Evolutionary conservation across 1,140 invertebrate species (phyloP).

Genomic region (Tenebrio molitor): DNA sequence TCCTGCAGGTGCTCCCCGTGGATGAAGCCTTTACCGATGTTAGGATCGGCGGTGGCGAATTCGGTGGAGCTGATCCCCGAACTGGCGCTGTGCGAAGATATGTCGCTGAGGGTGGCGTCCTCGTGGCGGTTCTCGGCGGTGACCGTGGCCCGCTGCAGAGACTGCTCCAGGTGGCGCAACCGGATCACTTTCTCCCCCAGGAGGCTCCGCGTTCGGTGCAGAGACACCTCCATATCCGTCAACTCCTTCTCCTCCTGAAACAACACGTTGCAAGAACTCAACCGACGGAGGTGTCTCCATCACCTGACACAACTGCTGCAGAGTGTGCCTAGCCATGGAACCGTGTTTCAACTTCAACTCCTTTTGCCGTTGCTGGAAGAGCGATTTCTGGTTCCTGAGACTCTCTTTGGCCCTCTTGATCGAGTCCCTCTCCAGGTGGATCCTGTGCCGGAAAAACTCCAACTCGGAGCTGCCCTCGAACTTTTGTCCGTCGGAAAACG

Average conservation of each 20-base stretch:
- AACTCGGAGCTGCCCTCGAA: slow-evolving; percentile 74
- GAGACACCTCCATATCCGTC: slow-evolving; percentile 83
- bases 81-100: slow-evolving; percentile 76
- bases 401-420: slow-evolving; percentile 81
- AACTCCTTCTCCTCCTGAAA: slow-evolving; percentile 81
- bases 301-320: slow-evolving; percentile 76
- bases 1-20: slow-evolving; percentile 68
- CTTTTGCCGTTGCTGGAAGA: slow-evolving; percentile 72
- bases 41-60: slow-evolving; percentile 71
- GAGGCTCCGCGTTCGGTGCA: slow-evolving; percentile 81
- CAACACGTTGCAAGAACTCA: not conserved
- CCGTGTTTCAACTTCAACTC: slow-evolving; percentile 74
- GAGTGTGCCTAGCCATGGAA: slow-evolving; percentile 68
- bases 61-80: slow-evolving; percentile 80
- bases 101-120: slow-evolving; percentile 74
- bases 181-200: slow-evolving; percentile 85
- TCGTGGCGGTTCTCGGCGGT: slow-evolving; percentile 68
- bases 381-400: slow-evolving; percentile 71
- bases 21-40: slow-evolving; percentile 45
- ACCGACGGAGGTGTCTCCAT: too few species aligned
- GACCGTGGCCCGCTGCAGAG: slow-evolving; percentile 73
- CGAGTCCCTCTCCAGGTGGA: slow-evolving; percentile 82
- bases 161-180: slow-evolving; percentile 81
- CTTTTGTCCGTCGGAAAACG: slow-evolving; percentile 65
- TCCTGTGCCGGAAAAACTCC: slow-evolving; percentile 84